These are phyloP conservation scores for Hippoglossus stenolepis DNA, from an alignment of 2,113 vertebrate species.

Conservation along the genomic window DNA sequence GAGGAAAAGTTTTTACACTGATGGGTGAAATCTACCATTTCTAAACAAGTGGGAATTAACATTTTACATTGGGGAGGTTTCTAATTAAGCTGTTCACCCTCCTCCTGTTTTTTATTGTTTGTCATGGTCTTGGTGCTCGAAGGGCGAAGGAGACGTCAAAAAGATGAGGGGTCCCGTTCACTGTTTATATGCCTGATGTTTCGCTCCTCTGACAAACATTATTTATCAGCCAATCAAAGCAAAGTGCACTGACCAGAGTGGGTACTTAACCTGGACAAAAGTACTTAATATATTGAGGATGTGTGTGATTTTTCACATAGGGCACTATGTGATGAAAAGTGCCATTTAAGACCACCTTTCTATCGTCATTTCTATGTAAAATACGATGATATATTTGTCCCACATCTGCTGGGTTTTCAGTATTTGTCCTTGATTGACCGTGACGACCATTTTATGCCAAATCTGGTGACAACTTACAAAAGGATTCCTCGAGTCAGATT, in stretches of 20 bases:
- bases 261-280: conserved; percentile 76
- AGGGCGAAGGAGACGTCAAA: conserved; percentile 46
- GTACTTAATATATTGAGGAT: conserved; percentile 72
- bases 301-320: conserved; percentile 49
- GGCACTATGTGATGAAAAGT: conserved; percentile 71
- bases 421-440: conserved; percentile 61
- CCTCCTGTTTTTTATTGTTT: conserved; percentile 29
- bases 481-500: conserved; percentile 39
- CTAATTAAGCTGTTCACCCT: conserved; percentile 40
- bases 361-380: conserved; percentile 57
- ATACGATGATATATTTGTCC: conserved; percentile 49
- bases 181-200: conserved; percentile 54
- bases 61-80: conserved; percentile 39
- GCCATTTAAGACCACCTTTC: conserved; percentile 67
- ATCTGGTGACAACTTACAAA: conserved; percentile 48
- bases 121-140: conserved; percentile 50
- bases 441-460: conserved; percentile 56
- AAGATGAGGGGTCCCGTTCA: conserved; percentile 30
- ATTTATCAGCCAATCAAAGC: conserved; percentile 78
- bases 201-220: conserved; percentile 63
- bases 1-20: conserved; percentile 65
- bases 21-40: conserved; percentile 38
- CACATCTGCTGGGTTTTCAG: conserved; percentile 49
- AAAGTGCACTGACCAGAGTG: conserved; percentile 79
- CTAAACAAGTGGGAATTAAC: conserved; percentile 29